Evolutionary conservation across 2,113 vertebrate genomes (phyloP), one percentile per base, ranked within the genome.

Genomic region (Cyprinus carpio): DNA sequence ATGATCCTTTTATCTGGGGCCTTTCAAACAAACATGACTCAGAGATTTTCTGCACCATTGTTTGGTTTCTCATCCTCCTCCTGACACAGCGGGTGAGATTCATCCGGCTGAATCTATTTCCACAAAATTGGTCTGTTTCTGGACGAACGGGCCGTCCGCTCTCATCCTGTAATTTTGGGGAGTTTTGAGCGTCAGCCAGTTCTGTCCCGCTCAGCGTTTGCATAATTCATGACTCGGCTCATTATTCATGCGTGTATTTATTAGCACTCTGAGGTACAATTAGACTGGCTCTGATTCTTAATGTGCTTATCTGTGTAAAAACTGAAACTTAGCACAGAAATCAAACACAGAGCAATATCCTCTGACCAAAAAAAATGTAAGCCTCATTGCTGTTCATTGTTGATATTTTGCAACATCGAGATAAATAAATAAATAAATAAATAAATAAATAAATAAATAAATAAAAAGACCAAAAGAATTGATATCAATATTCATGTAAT

Each of bases 211-310:
- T 90, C 92, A 85, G 80, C 81, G 89, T 87, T 87, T 93, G 93
- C 92, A 93, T 94, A 91, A 94, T 94, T 94, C 93, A 94, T 92
- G 89, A 23, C 54, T 58, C 54, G 6, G 6, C 54, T 58, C 92
- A 92, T 94, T 91, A 94, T 94, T 93, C 93, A 94, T 92, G 90
- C 90, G 90, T 92, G 90, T 93, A 93, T 94, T 94, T 94, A 94
- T 93, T 93, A 94, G 90, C 92, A 94, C 93, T 93, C 93, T 90
- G 91, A 94, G 93, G 92, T 92, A 92, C 92, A 93, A 94, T 94
- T 94, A 93, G 92, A 93, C 90, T 89, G 92, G 90, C 92, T 92
- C 93, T 92, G 92, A 94, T 94, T 93, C 92, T 90, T 90, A 84
- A 92, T 88, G 85, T 86, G 91, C 89, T 93, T 83, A 89, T 91